Evolutionary conservation across 2,888 invertebrate genomes (phyloP).

Genomic region (Parnassius mnemosyne): DNA sequence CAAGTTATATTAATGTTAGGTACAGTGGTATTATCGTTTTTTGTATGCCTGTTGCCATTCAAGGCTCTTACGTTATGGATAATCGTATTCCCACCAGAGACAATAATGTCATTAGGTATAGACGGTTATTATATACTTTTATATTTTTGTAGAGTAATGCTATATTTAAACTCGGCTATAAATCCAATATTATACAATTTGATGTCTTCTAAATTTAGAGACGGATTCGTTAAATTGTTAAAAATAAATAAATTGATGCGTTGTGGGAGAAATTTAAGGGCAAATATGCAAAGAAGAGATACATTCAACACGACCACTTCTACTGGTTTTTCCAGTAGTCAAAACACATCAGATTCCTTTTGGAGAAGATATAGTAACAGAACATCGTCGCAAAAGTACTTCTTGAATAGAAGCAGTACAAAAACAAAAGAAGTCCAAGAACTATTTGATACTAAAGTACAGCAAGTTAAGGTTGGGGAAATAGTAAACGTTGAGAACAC

Average conservation of each 20-base stretch:
- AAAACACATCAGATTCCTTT: conserved; percentile 81
- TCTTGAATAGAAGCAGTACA: conserved; percentile 61
- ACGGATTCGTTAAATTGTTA: conserved; percentile 87
- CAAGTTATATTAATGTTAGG: conserved; percentile 94
- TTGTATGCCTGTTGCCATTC: conserved; percentile 93
- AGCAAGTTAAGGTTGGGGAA: conserved; percentile 67
- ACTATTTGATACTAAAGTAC: conserved; percentile 44
- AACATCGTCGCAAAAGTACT: conserved; percentile 64
- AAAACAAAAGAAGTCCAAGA: conserved; percentile 54
- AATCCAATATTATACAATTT: conserved; percentile 95
- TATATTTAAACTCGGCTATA: conserved; percentile 94
- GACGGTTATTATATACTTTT: conserved; percentile 91
- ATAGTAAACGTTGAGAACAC: conserved; percentile 71
- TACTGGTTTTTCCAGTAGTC: conserved; percentile 80
- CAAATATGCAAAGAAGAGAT: conserved; percentile 82
- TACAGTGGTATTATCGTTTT: conserved; percentile 94
- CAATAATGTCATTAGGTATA: conserved; percentile 84
- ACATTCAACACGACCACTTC: conserved; percentile 85
- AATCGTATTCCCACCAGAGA: conserved; percentile 87
- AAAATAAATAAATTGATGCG: conserved; percentile 70
- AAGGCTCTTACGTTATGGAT: conserved; percentile 93
- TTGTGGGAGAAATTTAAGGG: conserved; percentile 64
- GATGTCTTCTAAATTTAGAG: conserved; percentile 94
- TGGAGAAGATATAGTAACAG: conserved; percentile 82
- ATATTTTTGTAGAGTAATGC: conserved; percentile 92